Evolutionary conservation across 2,113 vertebrate genomes (phyloP), one percentile per base, ranked within the genome.

Genomic region (Irena cyanogastra): DNA sequence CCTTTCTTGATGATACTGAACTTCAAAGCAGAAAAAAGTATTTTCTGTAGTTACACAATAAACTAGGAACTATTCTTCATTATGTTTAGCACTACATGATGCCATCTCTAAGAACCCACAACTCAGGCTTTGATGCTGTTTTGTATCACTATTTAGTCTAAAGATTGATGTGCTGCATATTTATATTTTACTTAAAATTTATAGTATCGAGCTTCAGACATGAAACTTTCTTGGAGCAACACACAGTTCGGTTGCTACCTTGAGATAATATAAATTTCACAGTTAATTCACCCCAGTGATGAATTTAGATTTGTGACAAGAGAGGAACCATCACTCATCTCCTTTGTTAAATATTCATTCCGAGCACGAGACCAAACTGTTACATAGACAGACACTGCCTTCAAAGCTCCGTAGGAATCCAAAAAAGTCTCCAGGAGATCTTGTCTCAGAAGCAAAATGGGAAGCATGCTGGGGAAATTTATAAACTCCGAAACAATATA

Each of bases 261-360:
- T 89, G 64, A 92, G 81, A 91, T 59, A 89, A 94, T 52, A 76
- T 45, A 70, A 95, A 91, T 95, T 84, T 95, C 88, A 88, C 77
- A 93, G 93, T 90, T 95, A 91, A 93, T 97, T 97, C 87, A 83
- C 85, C 75, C 75, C 27, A 66, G 75, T 59, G 76, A 94, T 90
- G 83, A 95, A 93, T 96, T 92, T 88, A 90, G 87, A 88, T 88
- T 63, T 89, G 71, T 96, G 95, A 96, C 93, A 91, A 80, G 93
- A 92, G 60, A 92, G 89, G 89, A 97, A 92, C 80, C 91, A 96
- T 96, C 92, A 92, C 85, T 96, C 92, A 96, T 96, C 92, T 90
- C 82, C 90, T 96, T 94, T 90, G 93, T 96, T 96, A 86, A 94
- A 96, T 95, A 96, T 96, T 96, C 96, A 95, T 96, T 95, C 93